Base-by-base conservation (phyloP, 2,113 vertebrate species). In the Notarius quadriscutis region DNA sequence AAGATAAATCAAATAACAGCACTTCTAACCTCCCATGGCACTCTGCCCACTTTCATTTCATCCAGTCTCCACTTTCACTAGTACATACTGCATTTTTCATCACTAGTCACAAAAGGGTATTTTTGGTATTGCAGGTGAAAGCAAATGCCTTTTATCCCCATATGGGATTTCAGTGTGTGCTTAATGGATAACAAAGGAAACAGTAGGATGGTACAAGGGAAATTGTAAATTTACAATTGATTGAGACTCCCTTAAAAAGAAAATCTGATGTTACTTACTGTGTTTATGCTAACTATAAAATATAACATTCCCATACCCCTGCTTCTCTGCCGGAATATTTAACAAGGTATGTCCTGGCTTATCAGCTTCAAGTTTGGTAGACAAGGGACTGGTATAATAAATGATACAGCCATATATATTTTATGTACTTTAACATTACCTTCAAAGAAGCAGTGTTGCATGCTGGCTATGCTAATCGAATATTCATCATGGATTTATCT, bases 61-160 rank as follows among this genome's bases (percentile, higher is more conserved):
- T 22, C 20, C 74, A 9, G 2, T 25, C 57, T 75, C 53, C 30
- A 27, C 65, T 87, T 82, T 72, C 65, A 14, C 85, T 72, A 72
- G 78, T 72, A 71, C 65, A 27, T 81, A n/a, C 77, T 86, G 78
- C 77, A 86, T 81, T 69, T 87, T 81, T 87, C 65, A 87, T 87
- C 53, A 25, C 63, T 9, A 78, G 85, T 72, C 22, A 78, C 22
- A 53, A 51, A 67, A 87, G 71, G 86, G 51, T 87, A 84, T 87
- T 87, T 87, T 87, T 55, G 62, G 78, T 82, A n/a, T 50, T 50
- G 60, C 14, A 22, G 81, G 15, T 84, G 34, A 84, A 84, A 71
- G 82, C n/a, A 84, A 71, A 55, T 71, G 65, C 57, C 22, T 84
- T 71, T 50, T 53, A 84, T 55, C 14, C 20, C 5, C 62, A 34